Conservation (phyloP, 1,140 invertebrate species). For the Trichonephila inaurata region DNA sequence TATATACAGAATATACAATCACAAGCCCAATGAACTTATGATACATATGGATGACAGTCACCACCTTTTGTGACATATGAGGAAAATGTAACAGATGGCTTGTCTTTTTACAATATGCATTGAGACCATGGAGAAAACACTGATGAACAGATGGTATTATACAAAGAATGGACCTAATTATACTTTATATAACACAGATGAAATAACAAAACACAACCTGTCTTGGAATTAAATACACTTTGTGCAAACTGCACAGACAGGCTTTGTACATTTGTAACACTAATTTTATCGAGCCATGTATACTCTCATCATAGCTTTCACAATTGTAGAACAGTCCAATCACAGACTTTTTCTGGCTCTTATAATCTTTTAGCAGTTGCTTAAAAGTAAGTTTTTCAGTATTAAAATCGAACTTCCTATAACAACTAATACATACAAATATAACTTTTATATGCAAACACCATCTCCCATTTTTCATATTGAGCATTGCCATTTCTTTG, state of each 20-base stretch:
- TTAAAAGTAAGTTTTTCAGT: constrained; percentile 36
- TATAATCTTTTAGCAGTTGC: no score
- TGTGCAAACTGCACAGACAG: constrained; percentile 53
- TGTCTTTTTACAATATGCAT: constrained; percentile 69
- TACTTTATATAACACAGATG: constrained; percentile 52
- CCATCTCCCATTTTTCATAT: constrained; percentile 33
- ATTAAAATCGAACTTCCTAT: constrained; percentile 47
- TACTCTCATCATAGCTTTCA: constrained; percentile 26
- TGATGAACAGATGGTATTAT: constrained; percentile 68
- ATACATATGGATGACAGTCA: constrained; percentile 16
- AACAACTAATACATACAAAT: constrained; percentile 56
- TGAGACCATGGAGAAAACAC: constrained; percentile 62
- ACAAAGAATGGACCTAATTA: constrained; percentile 64
- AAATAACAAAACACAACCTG: constrained; percentile 71
- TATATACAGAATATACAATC: constrained; percentile 45
- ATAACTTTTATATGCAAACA: constrained; percentile 45
- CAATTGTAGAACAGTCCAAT: constrained; percentile 5
- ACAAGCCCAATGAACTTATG: constrained; percentile 17
- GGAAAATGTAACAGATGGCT: constrained; percentile 68
- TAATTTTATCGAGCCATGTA: constrained; percentile 13
- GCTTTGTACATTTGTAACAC: constrained; percentile 73
- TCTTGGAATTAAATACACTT: constrained; percentile 42
- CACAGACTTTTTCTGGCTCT: constrained; percentile 43
- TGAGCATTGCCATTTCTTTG: constrained; percentile 39
- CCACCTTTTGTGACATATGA: not conserved